Evolutionary conservation across 2,113 vertebrate genomes (phyloP), one percentile per base, ranked within the genome.

Genomic region (Scomber japonicus): DNA sequence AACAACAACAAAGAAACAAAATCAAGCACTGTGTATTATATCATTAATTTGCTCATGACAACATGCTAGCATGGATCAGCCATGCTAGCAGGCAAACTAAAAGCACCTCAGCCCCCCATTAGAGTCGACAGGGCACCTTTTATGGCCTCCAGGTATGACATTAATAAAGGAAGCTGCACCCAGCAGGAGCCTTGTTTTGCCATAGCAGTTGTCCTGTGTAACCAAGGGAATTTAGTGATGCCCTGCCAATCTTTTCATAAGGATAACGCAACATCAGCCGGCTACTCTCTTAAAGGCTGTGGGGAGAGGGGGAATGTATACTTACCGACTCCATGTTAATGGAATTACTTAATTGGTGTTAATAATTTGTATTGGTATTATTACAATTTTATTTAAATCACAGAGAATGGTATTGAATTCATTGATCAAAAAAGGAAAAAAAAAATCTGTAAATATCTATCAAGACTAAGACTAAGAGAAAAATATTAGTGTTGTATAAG

Each of bases 211-310:
- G 86, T 75, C 65, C 65, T 40, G 68, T 59, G 45, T 60, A 74
- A 75, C 82, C 73, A 68, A 80, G 69, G 83, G 63, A 89, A 78
- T 73, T 86, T 53, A 82, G 40, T 76, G 49, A 82, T 71, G 73
- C 72, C 59, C 81, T 91, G 91, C 62, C 89, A 92, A 83, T 91
- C 89, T 91, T 83, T 84, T 75, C 60, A 83, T 83, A 71, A 71
- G 74, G 80, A 85, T 72, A 56, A 67, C 3, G 24, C 61, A 65
- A 64, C 31, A 73, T 30, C 77, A 56, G 80, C 65, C 75, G 61
- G 48, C 65, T 45, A 59, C 69, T 59, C 81, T 81, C 63, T 61
- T 82, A 60, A 68, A 40, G 45, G 56, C 30, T 17, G 73, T 79
- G 19, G 16, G 80, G 55, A 66, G 21, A 71, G 60, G 27, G 19